Base-by-base conservation (phyloP, 2,113 vertebrate genomes). In the Pandion haliaetus region DNA sequence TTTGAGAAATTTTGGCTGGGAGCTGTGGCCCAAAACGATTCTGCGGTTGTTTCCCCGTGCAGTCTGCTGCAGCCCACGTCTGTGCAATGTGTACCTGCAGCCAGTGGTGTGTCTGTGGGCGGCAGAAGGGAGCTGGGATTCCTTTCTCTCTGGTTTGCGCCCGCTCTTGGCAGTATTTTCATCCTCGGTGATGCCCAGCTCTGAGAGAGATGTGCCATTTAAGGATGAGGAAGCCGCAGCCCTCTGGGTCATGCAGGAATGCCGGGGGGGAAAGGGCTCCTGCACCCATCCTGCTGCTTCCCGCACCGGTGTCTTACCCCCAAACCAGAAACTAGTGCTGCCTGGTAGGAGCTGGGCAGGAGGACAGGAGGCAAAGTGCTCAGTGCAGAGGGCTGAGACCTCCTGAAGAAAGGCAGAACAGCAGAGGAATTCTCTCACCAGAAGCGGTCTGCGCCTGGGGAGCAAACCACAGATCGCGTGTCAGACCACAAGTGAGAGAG, bases 361-460 rank as follows among this genome's bases (percentile, higher is more conserved):
- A 26, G 57, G 38, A 26, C 34, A 15, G 38, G 10, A 32, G 59
- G 20, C 50, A 29, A 25, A 29, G 49, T 3, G n/a, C 59, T 49
- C 1, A 5, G 15, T 34, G 55, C n/a, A 8, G 47, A 12, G 17
- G 28, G 49, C 34, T n/a, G 70, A 58, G 55, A 42, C 20, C 38
- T 47, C 54, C 36, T 2, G 7, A 42, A n/a, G 49, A 42, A 47
- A 19, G 18, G 29, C 31, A 18, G 63, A 61, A 38, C 47, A 5
- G 45, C 32, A 17, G 38, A 17, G 50, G 42, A 40, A 12, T n/a
- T 29, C 4, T 11, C 26, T 70, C 38, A 17, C 31, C 55, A 23
- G 55, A n/a, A 42, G 14, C 2, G 3, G 6, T 31, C 58, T 40
- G 66, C n/a, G 57, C 19, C 34, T 3, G 0, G 32, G 21, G 10